These are phyloP conservation scores for Lanius ludovicianus DNA, from an alignment of 2,113 vertebrate genomes.

Conservation along the genomic window DNA sequence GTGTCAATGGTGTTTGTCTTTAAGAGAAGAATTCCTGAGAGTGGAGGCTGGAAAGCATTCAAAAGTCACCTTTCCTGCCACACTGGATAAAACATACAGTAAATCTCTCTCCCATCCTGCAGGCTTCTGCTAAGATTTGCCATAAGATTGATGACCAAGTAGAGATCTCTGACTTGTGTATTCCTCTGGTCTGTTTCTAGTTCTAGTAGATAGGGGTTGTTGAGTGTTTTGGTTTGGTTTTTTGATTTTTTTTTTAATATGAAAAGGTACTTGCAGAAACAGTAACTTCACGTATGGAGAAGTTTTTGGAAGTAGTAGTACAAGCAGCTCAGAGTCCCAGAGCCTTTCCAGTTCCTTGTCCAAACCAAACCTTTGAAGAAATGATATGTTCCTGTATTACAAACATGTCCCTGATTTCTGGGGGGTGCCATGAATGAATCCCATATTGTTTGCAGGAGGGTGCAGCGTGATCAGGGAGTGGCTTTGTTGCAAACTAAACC, in stretches of 20 bases:
- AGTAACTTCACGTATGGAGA: not conserved
- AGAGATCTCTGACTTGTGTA: not conserved
- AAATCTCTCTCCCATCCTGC: not conserved
- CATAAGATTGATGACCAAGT: not conserved
- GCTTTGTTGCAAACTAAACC: not conserved
- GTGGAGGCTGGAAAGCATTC: not conserved
- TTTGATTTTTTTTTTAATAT: not conserved
- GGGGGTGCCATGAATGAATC: not conserved
- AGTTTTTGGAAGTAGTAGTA: not conserved
- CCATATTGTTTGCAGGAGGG: not conserved
- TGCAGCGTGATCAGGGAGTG: not conserved
- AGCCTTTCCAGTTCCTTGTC: not conserved
- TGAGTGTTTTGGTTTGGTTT: not conserved
- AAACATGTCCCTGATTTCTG: not conserved
- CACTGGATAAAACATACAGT: not conserved
- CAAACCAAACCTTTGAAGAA: not conserved
- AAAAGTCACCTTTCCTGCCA: conserved; percentile 55
- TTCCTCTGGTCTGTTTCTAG: not conserved
- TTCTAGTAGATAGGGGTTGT: not conserved
- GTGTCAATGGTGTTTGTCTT: not conserved
- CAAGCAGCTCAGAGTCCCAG: not conserved
- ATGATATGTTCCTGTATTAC: not conserved
- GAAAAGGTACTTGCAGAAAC: not conserved
- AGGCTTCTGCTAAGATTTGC: conserved; percentile 23
- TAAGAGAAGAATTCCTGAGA: not conserved